A percentile compares a stretch with the other conserved stretches of the same genome.
Conservation (phyloP, 2,113 vertebrate species). For the Cyphomyrus plagiostoma region DNA sequence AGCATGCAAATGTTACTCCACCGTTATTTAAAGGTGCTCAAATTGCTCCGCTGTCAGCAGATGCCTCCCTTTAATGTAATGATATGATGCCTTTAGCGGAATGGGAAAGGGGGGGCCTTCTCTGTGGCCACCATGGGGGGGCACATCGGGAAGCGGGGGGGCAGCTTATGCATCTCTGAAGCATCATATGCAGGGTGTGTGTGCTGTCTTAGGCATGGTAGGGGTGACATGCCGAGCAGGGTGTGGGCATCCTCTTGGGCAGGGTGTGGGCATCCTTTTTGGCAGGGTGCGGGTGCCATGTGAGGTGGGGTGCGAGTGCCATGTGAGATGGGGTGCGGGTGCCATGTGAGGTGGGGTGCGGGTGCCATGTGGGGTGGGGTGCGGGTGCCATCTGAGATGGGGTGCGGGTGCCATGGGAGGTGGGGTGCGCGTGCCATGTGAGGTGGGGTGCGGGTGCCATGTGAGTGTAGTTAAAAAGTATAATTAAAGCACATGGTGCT, state of each 20-base stretch:
- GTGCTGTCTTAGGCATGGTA: background rate
- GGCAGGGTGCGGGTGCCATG: too few relatives aligned
- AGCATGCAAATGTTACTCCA: slow-evolving; percentile 17
- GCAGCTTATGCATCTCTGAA: background rate
- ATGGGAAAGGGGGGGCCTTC: background rate
- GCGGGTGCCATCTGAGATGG: too few relatives aligned
- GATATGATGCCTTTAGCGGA: slow-evolving; percentile 1
- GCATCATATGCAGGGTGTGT: background rate
- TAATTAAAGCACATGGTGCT: background rate
- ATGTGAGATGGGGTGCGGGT: too few relatives aligned
- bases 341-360: too few relatives aligned
- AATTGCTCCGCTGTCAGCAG: slow-evolving; percentile 15
- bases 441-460: background rate
- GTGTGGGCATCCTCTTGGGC: too few relatives aligned
- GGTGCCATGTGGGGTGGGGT: too few relatives aligned
- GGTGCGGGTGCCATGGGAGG: too few relatives aligned
- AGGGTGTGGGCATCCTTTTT: too few relatives aligned
- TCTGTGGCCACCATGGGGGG: background rate
- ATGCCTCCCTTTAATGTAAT: slow-evolving; percentile 15
- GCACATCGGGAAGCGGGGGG: background rate
- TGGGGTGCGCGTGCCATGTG: too few relatives aligned
- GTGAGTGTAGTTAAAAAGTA: background rate
- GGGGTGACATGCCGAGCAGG: background rate
- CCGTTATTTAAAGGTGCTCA: slow-evolving; percentile 14
- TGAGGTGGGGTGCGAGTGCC: too few relatives aligned